These are phyloP conservation scores for Flexamia atlantica DNA, from an alignment of 2,888 invertebrate species.

Conservation along the genomic window DNA sequence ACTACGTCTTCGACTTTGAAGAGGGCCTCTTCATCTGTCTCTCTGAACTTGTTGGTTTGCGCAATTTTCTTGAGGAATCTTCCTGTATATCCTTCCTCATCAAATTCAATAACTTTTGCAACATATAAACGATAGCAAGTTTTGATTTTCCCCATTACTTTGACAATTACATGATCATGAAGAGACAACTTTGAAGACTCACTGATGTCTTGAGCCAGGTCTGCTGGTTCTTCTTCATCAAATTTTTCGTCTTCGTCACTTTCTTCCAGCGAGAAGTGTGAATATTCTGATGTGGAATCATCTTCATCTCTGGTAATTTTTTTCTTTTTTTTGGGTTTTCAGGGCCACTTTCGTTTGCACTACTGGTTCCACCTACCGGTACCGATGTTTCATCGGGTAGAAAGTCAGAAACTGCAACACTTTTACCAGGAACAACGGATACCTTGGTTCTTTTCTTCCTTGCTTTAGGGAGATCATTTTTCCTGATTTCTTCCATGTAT, in stretches of 20 bases:
- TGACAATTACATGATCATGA: slow-evolving; percentile 52
- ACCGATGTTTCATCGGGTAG: background rate
- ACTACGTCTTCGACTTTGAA: slow-evolving; percentile 56
- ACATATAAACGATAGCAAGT: slow-evolving; percentile 51
- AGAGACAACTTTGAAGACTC: slow-evolving; percentile 40
- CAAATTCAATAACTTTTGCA: slow-evolving; percentile 51
- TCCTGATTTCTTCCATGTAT: slow-evolving; percentile 21
- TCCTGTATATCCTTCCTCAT: slow-evolving; percentile 59
- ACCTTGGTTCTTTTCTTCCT: slow-evolving; percentile 36
- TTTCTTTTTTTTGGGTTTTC: slow-evolving; percentile 23
- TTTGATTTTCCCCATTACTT: slow-evolving; percentile 61
- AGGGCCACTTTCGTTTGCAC: slow-evolving; percentile 22
- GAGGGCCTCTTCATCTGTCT: slow-evolving; percentile 63
- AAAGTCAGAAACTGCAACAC: slow-evolving; percentile 50
- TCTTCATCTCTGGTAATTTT: slow-evolving; percentile 10
- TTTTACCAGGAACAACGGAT: slow-evolving; percentile 49
- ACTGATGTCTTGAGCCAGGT: slow-evolving; percentile 1
- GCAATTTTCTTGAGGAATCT: slow-evolving; percentile 62
- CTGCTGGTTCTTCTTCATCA: slow-evolving; percentile 2
- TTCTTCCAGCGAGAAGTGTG: slow-evolving; percentile 45
- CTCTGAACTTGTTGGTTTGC: slow-evolving; percentile 59
- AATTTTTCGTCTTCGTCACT: slow-evolving; percentile 43
- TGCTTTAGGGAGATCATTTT: slow-evolving; percentile 24
- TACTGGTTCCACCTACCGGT: slow-evolving; percentile 29
- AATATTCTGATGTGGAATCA: slow-evolving; percentile 40